Evolutionary conservation across 1,140 invertebrate genomes (phyloP).

Genomic region (Bombus polaris): DNA sequence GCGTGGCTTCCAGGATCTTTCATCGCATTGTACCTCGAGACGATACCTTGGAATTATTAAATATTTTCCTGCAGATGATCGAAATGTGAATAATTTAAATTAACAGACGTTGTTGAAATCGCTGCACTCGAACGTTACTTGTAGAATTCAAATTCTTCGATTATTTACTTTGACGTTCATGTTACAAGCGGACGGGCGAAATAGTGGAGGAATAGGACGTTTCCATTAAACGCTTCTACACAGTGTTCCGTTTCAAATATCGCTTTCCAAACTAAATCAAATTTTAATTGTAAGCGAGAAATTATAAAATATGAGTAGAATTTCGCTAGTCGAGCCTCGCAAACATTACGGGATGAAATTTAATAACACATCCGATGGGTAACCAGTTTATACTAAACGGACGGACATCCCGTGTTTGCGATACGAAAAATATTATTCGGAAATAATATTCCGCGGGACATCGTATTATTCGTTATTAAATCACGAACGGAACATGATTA

Average conservation of each 20-base stretch:
- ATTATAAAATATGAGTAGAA: background rate
- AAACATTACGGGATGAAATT: slow-evolving; percentile 2
- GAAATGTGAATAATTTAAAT: background rate
- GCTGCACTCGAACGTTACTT: background rate
- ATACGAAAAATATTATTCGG: background rate
- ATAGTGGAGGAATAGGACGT: background rate
- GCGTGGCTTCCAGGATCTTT: too few relatives aligned
- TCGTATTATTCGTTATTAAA: background rate
- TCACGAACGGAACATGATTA: background rate
- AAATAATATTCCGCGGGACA: background rate
- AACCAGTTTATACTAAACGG: background rate
- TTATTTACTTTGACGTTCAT: background rate
- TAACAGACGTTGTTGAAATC: background rate
- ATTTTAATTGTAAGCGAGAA: background rate
- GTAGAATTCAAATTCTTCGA: background rate
- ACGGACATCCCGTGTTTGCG: background rate
- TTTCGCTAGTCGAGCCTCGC: background rate
- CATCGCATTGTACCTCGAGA: background rate
- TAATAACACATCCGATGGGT: background rate
- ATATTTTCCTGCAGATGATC: too few relatives aligned
- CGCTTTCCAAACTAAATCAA: background rate
- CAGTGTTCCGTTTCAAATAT: too few relatives aligned
- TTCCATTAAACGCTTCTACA: background rate
- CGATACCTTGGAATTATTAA: background rate
- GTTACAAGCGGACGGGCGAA: background rate